Evolutionary conservation across 2,888 invertebrate genomes (phyloP), one percentile per base, ranked within the genome.

Genomic region (Melanostoma mellinum): DNA sequence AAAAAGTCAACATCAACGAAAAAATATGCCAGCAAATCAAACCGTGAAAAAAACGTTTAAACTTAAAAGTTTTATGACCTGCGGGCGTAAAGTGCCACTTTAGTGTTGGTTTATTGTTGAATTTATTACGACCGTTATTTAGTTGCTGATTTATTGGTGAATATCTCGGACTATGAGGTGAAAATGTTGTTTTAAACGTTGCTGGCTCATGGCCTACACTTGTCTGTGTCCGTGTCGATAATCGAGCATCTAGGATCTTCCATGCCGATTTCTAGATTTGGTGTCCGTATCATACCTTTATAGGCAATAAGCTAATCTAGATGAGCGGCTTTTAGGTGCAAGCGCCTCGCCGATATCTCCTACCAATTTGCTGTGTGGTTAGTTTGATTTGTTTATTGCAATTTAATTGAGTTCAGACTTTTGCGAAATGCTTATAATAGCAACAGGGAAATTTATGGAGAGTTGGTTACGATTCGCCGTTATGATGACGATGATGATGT

Each of bases 71-170:
- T 69, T 53, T 55, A 74, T 74, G 10, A 74, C 84, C 67, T 9
- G 40, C 74, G 79, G 84, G 74, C 65, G 71, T 71, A 75, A 84
- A 84, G 79, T 84, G 74, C 84, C 84, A 84, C 79, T 79, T 84
- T 84, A 79, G 79, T 84, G 84, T 84, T 84, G 84, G 84, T 84
- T 84, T 84, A 79, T 79, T 79, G 79, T 74, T 74, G 67, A 79
- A 84, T 84, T 84, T 84, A 84, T 84, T 79, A 79, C 50, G 74
- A 61, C 79, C 84, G 74, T 84, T 84, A 84, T 84, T 84, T 79
- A 79, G 79, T 74, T 71, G 74, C 60, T 79, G 84, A 84, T 84
- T 84, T 79, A 84, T 84, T 84, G 79, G 65, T 79, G 84, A 74
- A 75, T 60, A 58, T 53, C 68, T 77, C 9, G 4, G 33, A 72